A percentile compares a stretch with the other conserved stretches of the same genome.
Conservation (phyloP, 1,140 invertebrate species). For the Cydia strobilella region DNA sequence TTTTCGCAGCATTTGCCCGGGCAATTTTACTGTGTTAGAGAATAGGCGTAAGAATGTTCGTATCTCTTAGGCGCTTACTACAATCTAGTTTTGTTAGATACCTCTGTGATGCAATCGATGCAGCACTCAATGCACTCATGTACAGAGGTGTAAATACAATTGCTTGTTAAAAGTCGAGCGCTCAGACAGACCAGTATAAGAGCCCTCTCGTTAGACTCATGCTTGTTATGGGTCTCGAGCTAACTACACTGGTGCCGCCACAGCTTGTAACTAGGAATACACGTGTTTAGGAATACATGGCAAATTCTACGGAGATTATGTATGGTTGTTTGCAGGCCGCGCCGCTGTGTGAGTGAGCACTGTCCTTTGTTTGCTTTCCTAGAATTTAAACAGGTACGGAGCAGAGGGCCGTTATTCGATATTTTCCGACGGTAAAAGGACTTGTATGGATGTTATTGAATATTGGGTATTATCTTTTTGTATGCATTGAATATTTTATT, state of each 20-base stretch:
- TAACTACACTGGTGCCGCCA: background rate
- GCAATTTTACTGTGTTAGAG: background rate
- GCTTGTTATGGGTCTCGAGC: background rate
- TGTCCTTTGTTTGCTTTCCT: conserved; percentile 3
- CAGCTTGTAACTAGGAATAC: background rate
- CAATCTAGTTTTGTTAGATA: background rate
- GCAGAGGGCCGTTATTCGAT: background rate
- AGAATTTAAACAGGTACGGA: background rate
- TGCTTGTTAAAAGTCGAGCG: background rate
- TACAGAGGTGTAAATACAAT: background rate
- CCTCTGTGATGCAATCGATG: conserved; percentile 5
- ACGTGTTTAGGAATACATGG: background rate
- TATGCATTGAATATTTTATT: too few species aligned
- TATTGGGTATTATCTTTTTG: too few species aligned
- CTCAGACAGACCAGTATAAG: background rate
- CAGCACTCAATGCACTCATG: background rate
- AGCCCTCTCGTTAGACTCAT: background rate
- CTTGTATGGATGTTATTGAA: background rate
- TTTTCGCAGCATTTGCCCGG: conserved; percentile 15
- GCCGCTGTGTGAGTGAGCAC: background rate
- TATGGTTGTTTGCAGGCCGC: background rate
- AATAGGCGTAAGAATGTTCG: background rate
- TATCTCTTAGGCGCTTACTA: background rate
- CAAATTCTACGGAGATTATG: background rate
- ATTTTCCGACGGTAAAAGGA: background rate